Evolutionary conservation across 2,113 vertebrate genomes (phyloP).

Genomic region (Ascaphus truei): DNA sequence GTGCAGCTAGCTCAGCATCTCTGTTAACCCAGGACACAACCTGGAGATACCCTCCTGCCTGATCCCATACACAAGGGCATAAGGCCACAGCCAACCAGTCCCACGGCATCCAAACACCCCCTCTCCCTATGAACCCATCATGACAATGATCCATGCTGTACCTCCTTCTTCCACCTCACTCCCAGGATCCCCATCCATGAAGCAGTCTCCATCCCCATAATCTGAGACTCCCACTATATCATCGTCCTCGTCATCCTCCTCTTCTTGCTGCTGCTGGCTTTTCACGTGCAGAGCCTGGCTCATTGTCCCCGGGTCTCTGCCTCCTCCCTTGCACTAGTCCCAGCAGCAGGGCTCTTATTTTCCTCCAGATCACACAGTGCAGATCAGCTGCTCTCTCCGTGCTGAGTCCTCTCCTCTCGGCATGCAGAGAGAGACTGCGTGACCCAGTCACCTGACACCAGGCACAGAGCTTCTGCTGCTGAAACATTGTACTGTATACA

Average conservation of each 20-base stretch:
- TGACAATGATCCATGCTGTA: too few species aligned
- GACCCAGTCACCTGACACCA: slow-evolving; percentile 70
- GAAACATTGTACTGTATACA: too few species aligned
- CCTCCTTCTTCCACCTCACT: slow-evolving; percentile 64
- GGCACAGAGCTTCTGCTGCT: not conserved
- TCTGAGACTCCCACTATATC: slow-evolving; percentile 59
- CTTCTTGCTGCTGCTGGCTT: slow-evolving; percentile 46
- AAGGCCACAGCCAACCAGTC: not conserved
- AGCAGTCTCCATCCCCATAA: slow-evolving; percentile 59
- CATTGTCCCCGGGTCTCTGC: slow-evolving; percentile 38
- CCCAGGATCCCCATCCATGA: slow-evolving; percentile 58
- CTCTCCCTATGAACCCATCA: not conserved
- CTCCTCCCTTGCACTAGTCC: not conserved
- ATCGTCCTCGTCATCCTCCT: slow-evolving; percentile 55
- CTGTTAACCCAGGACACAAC: too few species aligned
- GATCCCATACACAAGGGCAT: too few species aligned
- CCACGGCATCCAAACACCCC: too few species aligned
- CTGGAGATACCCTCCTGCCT: too few species aligned
- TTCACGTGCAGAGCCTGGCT: slow-evolving; percentile 55
- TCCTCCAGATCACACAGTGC: not conserved
- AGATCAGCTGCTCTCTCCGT: slow-evolving; percentile 24
- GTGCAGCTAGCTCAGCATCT: too few species aligned
- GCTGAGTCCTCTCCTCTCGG: not conserved
- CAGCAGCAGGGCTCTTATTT: not conserved
- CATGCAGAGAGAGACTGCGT: slow-evolving; percentile 53